These are phyloP conservation scores for Nannoperca obscura DNA, from an alignment of 2,797 vertebrate genomes.

Conservation along the genomic window DNA sequence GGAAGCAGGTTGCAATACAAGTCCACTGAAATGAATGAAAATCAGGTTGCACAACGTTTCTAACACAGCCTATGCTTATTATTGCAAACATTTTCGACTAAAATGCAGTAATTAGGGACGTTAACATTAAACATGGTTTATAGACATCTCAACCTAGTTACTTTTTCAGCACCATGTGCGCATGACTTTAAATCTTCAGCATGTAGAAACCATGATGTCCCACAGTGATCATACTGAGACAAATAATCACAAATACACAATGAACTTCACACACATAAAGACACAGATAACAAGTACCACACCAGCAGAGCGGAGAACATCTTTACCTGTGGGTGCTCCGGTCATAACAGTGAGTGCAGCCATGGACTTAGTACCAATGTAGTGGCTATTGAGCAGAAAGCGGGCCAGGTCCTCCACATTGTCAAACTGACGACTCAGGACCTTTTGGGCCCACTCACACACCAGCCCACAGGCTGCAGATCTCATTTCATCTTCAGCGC, in stretches of 20 bases:
- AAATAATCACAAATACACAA: background rate
- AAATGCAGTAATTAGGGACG: background rate
- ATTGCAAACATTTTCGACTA: background rate
- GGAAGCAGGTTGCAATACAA: background rate
- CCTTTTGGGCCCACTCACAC: conserved; percentile 99
- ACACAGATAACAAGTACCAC: background rate
- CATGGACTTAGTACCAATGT: conserved; percentile 97
- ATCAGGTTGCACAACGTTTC: background rate
- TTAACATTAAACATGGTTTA: background rate
- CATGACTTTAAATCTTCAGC: background rate
- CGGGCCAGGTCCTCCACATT: conserved; percentile 96
- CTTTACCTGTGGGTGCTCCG: conserved; percentile 93
- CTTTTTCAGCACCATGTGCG: conserved; percentile 5
- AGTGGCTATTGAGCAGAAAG: conserved; percentile 98
- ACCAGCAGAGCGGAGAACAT: background rate
- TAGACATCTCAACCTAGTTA: background rate
- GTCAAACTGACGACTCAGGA: conserved; percentile 97
- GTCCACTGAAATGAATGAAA: background rate
- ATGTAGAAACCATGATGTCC: background rate
- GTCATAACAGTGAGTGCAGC: conserved; percentile 99
- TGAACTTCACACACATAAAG: background rate
- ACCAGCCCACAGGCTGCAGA: conserved; percentile 96
- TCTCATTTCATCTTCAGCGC: conserved; percentile 95
- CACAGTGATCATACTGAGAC: background rate
- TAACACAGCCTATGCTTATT: background rate